Evolutionary conservation across 2,113 vertebrate species (phyloP), one percentile per base, ranked within the genome.

Genomic region (Synodontis membranacea): DNA sequence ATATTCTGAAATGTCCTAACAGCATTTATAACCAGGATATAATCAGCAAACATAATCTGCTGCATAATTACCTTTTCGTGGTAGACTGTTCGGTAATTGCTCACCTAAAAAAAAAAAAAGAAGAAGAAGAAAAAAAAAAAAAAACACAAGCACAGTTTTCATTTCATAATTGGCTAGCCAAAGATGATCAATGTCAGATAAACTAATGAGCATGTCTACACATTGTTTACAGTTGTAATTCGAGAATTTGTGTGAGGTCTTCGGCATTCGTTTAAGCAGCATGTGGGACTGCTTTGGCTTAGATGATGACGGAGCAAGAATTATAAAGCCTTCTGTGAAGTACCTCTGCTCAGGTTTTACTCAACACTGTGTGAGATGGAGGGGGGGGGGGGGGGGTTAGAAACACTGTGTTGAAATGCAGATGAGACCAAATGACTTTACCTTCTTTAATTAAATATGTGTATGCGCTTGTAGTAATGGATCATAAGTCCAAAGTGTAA

Each of bases 361-460:
- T 84, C 58, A 72, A 70, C 23, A n/a, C 78, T 44, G 37, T 46
- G 64, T 23, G 23, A n/a, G n/a, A n/a, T n/a, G n/a, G n/a, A n/a
- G n/a, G n/a, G n/a, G n/a, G n/a, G n/a, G n/a, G n/a, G n/a, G n/a
- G n/a, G n/a, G n/a, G n/a, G n/a, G n/a, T n/a, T n/a, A n/a, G n/a
- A n/a, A n/a, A 87, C 60, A 31, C 56, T n/a, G 86, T 84, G 84
- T n/a, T 90, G 88, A 87, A 70, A 89, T 68, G 78, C 58, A 31
- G 58, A 84, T 56, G 66, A 68, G 4, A 37, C 3, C 83, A 84
- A 84, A 86, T 88, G 72, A 79, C 68, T 74, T 88, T 62, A 72
- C 42, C 50, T 64, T 80, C 74, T 88, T 89, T 82, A 84, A 89
- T 87, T 75, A 87, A 84, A 80, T 86, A 39, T 48, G 37, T 86